These are phyloP conservation scores for Micronycteris hirsuta DNA, from an alignment of 2,113 vertebrate species.

Conservation along the genomic window DNA sequence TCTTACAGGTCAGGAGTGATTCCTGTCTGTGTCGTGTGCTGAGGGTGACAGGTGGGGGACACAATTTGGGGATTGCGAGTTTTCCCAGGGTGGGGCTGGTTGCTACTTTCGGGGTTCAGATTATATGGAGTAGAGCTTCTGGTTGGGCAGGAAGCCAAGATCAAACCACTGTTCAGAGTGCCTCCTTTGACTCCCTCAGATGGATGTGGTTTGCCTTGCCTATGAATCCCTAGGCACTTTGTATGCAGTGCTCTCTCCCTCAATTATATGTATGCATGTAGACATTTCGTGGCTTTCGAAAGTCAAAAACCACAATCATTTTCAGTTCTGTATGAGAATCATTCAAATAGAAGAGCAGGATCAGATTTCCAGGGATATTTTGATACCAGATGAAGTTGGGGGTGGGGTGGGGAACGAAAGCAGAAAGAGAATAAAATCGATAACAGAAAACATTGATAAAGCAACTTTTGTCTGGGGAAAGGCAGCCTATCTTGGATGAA, in stretches of 20 bases:
- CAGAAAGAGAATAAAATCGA: not conserved
- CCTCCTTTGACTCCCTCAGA: not conserved
- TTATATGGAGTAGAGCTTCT: not conserved
- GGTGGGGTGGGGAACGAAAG: not conserved
- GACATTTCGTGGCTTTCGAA: not conserved
- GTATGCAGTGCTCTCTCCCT: not conserved
- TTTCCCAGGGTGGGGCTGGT: not conserved
- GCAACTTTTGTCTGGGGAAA: not conserved
- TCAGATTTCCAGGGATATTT: not conserved
- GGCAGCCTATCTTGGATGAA: not conserved
- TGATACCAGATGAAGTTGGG: not conserved
- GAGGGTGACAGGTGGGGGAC: rapidly evolving
- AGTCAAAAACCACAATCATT: not conserved
- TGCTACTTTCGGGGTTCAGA: not conserved
- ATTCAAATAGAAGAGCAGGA: not conserved
- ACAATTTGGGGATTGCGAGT: not conserved
- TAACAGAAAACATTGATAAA: not conserved
- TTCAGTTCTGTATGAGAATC: not conserved
- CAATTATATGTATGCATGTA: not conserved
- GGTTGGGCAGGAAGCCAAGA: not conserved
- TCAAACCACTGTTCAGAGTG: not conserved
- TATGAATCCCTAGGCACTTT: not conserved
- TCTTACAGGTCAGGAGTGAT: not conserved
- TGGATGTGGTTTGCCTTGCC: not conserved
- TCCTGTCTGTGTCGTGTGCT: not conserved